Evolutionary conservation across 92 coral and sea anemone genomes (phyloP).

Genomic region (Scolanthus callimorphus): DNA sequence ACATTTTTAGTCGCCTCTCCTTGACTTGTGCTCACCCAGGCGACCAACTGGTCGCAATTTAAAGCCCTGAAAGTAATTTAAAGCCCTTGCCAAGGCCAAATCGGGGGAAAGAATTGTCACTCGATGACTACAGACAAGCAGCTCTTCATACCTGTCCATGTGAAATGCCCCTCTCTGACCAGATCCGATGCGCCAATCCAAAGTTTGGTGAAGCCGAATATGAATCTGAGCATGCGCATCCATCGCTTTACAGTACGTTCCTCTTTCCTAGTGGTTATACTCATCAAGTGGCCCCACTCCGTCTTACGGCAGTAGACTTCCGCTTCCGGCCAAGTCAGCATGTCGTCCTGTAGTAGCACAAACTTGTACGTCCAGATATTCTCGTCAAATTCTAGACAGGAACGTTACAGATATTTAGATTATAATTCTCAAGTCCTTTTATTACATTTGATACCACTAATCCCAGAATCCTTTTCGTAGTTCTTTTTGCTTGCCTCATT

Average conservation of each 20-base stretch:
- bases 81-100: no score
- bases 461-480: no score
- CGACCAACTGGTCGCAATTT: no score
- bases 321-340: slow-evolving; percentile 81
- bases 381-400: slow-evolving; percentile 64
- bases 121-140: no score
- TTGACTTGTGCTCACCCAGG: no score
- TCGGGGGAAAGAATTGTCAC: no score
- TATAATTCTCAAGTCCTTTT: no score
- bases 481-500: no score
- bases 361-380: slow-evolving; percentile 61
- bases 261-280: slow-evolving; percentile 24
- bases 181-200: slow-evolving; percentile 79
- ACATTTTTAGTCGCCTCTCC: no score
- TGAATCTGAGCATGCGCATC: slow-evolving; percentile 32
- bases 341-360: slow-evolving; percentile 44
- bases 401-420: no score
- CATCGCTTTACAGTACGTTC: slow-evolving; percentile 12
- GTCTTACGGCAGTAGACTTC: slow-evolving; percentile 67
- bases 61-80: no score
- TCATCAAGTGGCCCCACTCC: slow-evolving; percentile 66
- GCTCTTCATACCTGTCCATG: slow-evolving; percentile 31
- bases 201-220: slow-evolving; percentile 49
- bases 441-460: no score
- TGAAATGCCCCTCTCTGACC: slow-evolving; percentile 33